Percentiles rank a stretch among this genome's conserved stretches.
Conservation (phyloP, 2,888 invertebrate genomes). For the Diarsia dahlii region DNA sequence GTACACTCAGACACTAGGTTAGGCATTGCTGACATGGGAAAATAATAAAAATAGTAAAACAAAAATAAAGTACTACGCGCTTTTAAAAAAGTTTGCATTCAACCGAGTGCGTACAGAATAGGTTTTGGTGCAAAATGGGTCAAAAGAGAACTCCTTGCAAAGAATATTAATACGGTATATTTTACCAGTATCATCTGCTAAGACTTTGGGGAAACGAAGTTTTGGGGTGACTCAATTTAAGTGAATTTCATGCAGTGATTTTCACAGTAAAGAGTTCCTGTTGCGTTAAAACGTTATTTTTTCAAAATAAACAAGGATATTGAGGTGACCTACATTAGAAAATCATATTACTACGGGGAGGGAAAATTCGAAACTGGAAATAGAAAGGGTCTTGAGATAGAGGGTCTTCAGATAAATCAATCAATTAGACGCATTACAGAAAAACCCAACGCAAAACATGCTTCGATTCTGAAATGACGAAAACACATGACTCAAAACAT, state of each 20-base stretch:
- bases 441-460: conserved; percentile 9
- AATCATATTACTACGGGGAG: conserved; percentile 18
- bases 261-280: neutral
- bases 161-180: no score
- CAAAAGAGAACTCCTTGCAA: no score
- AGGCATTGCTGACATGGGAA: no score
- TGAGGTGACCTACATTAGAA: conserved; percentile 26
- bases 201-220: no score
- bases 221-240: neutral
- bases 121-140: no score
- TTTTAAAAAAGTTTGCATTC: no score
- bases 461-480: neutral
- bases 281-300: neutral
- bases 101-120: no score
- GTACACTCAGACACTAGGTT: no score
- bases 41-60: no score
- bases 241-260: neutral
- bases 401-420: conserved; percentile 35
- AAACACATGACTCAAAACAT: no score
- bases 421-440: conserved; percentile 28
- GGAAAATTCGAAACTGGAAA: conserved; percentile 4
- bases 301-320: neutral
- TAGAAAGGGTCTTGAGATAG: conserved; percentile 3
- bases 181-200: no score
- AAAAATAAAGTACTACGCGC: no score